Base-by-base conservation (phyloP, 2,797 vertebrate species). In the Acanthurus tractus region DNA sequence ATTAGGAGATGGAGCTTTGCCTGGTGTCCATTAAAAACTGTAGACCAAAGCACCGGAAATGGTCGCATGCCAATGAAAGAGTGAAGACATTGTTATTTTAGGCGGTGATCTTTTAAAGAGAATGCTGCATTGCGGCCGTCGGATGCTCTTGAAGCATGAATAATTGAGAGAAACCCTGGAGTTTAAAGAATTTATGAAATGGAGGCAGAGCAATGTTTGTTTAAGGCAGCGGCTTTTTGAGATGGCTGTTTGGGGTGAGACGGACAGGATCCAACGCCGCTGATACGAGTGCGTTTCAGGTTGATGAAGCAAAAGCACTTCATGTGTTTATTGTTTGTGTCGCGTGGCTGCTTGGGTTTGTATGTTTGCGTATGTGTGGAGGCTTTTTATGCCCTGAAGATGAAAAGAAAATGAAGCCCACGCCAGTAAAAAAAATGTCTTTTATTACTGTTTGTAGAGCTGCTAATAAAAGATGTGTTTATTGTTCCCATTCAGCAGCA, bases 181-280 rank as follows among this genome's bases (percentile, higher is more conserved):
- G 86, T 88, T 90, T 94, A 90, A 94, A 94, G 87, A 92, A 94
- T 94, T 94, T 78, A 94, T 94, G 90, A 94, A 88, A 91, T 86
- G 79, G 88, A 90, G 83, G 89, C 75, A 87, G 89, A 78, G 87
- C 70, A 38, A 69, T 93, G 91, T 94, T 94, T 94, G 92, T 95
- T 94, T 93, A 91, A 92, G 91, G 77, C 85, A 57, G 82, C 64
- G 38, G 79, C 81, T 84, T 57, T 82, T 66, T 79, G 59, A 89
- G 88, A 88, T 76, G 86, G 79, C 79, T 86, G 85, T 34, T 82
- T 84, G 78, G 74, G 77, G 69, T 56, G 84, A 82, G 85, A 62
- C 20, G n/a, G 74, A 72, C 73, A 11, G 81, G 79, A 82, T 46
- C 23, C 68, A 29, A 70, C 54, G 14, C 20, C 15, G 14, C 14